Evolutionary conservation across 2,113 vertebrate genomes (phyloP).

Genomic region (Trachemys scripta): DNA sequence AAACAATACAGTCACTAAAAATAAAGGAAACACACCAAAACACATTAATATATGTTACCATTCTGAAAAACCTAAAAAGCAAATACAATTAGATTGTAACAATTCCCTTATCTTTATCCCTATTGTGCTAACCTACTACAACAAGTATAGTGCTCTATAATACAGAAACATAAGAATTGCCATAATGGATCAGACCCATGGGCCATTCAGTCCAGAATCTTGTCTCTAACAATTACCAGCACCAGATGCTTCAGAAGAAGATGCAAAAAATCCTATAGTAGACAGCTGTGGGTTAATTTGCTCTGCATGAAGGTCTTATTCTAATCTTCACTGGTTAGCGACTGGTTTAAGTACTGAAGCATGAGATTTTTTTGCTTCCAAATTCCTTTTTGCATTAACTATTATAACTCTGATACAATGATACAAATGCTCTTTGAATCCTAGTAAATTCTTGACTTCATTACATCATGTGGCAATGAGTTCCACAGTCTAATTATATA

Average conservation of each 20-base stretch:
- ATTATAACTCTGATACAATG: not conserved
- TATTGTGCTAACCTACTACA: not conserved
- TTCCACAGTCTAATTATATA: not conserved
- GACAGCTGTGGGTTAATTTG: rapidly evolving
- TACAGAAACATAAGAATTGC: not conserved
- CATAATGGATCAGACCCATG: not conserved
- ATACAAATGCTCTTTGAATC: not conserved
- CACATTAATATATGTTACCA: rapidly evolving
- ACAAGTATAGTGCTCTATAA: not conserved
- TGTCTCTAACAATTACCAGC: not conserved
- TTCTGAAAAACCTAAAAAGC: not conserved
- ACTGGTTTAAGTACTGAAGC: not conserved
- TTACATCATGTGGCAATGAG: not conserved
- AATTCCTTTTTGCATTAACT: not conserved
- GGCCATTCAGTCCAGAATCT: not conserved
- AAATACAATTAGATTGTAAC: rapidly evolving
- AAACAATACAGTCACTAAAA: not conserved
- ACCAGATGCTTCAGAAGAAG: not conserved
- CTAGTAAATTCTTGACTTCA: not conserved
- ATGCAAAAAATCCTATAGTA: rapidly evolving
- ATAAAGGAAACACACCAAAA: not conserved
- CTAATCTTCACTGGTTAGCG: not conserved
- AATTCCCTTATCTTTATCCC: not conserved
- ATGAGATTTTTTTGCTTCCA: not conserved
- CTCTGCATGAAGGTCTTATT: not conserved